Percentiles rank a stretch among this genome's conserved stretches.
These are phyloP conservation scores for Platycheirus rosarum DNA, from an alignment of 2,888 invertebrate genomes.

Conservation along the genomic window DNA sequence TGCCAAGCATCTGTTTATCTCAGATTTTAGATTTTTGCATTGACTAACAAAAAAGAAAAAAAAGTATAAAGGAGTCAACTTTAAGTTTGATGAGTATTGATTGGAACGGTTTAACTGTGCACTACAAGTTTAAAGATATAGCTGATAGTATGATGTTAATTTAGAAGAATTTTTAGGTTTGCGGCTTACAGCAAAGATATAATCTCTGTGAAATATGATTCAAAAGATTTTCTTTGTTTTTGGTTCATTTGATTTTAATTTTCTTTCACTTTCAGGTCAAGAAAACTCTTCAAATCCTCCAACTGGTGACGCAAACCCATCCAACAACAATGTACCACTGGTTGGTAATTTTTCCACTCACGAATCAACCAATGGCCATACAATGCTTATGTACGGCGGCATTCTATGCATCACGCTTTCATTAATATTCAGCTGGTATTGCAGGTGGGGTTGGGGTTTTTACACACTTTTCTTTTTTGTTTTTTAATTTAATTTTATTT, in stretches of 20 bases:
- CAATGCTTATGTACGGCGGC: conserved; percentile 73
- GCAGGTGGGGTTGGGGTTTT: conserved; percentile 72
- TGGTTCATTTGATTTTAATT: not conserved
- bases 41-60: too few relatives aligned
- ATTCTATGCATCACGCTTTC: conserved; percentile 74
- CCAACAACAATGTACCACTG: conserved; percentile 39
- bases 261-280: conserved; percentile 42
- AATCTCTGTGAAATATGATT: too few relatives aligned
- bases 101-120: too few relatives aligned
- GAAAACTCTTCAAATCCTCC: conserved; percentile 25
- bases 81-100: too few relatives aligned
- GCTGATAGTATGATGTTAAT: too few relatives aligned
- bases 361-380: conserved; percentile 48
- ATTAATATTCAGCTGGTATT: conserved; percentile 76
- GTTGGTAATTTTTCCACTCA: conserved; percentile 57
- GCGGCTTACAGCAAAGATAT: too few relatives aligned
- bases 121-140: too few relatives aligned
- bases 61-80: too few relatives aligned
- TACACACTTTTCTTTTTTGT: conserved; percentile 30
- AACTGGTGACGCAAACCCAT: conserved; percentile 24
- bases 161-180: too few relatives aligned
- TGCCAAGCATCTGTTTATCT: too few relatives aligned
- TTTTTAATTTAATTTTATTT: conserved; percentile 33
- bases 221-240: too few relatives aligned
- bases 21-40: too few relatives aligned